Evolutionary conservation across 2,797 vertebrate species (phyloP).

Genomic region (Acridotheres tristis): DNA sequence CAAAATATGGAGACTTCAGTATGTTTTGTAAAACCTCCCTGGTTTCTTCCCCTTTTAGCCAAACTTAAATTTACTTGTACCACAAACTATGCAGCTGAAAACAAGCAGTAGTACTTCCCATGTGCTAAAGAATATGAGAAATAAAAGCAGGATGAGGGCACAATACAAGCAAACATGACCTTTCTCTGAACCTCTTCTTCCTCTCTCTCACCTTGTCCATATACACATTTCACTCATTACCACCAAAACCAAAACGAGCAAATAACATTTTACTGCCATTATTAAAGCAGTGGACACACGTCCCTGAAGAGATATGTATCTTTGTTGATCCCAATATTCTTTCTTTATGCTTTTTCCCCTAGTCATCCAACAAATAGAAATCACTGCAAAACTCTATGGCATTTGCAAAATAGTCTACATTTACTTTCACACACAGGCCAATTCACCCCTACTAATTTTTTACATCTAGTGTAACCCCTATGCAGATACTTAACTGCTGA

Average conservation of each 20-base stretch:
- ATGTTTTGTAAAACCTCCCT: background rate
- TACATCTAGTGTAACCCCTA: background rate
- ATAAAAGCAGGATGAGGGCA: background rate
- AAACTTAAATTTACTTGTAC: background rate
- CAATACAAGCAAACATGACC: background rate
- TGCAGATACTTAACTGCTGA: fast-evolving
- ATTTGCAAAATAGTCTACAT: background rate
- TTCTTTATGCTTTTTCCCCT: background rate
- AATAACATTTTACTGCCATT: background rate
- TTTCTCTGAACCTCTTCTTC: background rate
- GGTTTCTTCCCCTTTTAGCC: background rate
- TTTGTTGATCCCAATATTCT: fast-evolving
- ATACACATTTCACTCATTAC: background rate
- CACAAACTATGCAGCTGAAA: background rate
- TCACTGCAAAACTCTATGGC: background rate
- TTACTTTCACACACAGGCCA: background rate
- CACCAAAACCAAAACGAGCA: background rate
- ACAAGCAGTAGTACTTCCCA: background rate
- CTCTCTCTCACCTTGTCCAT: background rate
- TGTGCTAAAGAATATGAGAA: background rate
- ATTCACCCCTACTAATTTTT: background rate
- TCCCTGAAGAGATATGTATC: fast-evolving
- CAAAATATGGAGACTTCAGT: background rate
- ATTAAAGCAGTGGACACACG: background rate
- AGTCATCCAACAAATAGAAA: background rate